Base-by-base conservation (phyloP, 2,797 vertebrate species). In the Eremophila alpestris region DNA sequence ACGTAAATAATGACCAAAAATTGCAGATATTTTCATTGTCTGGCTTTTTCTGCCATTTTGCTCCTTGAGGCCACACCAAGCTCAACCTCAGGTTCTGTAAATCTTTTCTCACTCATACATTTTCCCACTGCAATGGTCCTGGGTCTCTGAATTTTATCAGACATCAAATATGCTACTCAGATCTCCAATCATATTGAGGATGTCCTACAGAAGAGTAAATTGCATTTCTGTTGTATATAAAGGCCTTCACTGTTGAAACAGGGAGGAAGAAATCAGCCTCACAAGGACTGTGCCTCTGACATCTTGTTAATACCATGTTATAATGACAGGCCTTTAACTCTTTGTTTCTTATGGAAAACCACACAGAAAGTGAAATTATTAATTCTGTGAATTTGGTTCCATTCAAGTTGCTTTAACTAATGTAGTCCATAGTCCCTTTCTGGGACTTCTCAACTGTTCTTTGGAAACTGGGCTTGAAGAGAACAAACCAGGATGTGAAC, bases 51-150 rank as follows among this genome's bases (percentile, higher is more conserved):
- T 69, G 48, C 27, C 29, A 12, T 71, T 94, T 89, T 90, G 27
- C 38, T 30, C 21, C 34, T 76, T 82, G 73, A 82, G 11, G 21
- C 18, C 67, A 60, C 26, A 43, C n/a, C 3, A 59, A 82, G 22
- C 23, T 65, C 9, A 45, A 30, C 14, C 30, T 86, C 60, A 30
- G 11, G 52, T 83, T 75, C 27, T 71, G n/a, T 40, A 60, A 13
- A 5, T 68, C 80, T 86, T 82, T 76, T 27, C 40, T 89, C 5
- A 0, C 16, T 54, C 0, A 0, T 16, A 32, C 11, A 3, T 82
- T 82, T 89, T 62, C 19, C 41, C 10, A 20, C 19, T 60, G 52
- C 30, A 81, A 5, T 20, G 16, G 10, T 59, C 18, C 48, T 15
- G 13, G 10, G 8, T 73, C n/a, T 71, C 63, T 71, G 45, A 59